Evolutionary conservation across 1,140 invertebrate genomes (phyloP), one percentile per base, ranked within the genome.

Genomic region (Heliconius nattereri): DNA sequence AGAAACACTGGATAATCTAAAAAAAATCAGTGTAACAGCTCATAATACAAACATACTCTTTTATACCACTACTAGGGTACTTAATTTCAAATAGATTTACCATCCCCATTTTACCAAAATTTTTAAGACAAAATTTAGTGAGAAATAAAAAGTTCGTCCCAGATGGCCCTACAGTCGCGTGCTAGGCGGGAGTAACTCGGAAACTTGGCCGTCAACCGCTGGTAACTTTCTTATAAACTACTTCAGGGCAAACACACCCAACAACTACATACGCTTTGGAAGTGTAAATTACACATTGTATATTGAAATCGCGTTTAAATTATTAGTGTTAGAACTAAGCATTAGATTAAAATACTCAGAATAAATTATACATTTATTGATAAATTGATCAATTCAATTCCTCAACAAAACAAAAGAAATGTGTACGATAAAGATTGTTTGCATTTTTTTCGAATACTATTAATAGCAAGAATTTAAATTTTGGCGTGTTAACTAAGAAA

Each of bases 151-250:
- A 72, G 66, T 79, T 72, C 75, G 73, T 81, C 73, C 81, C 80
- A 86, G 80, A 85, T 83, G 74, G 80, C 80, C 78, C 78, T 71
- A 79, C 81, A 82, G 85, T 81, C 84, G 81, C 85, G 78, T 87
- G 84, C 71, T 76, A 86, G 83, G 82, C 83, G 84, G 82, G 81
- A 76, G 78, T 80, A 81, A 85, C 83, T 86, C 77, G 78, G 72
- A 82, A 87, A 88, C 81, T 86, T 87, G 37, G 83, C 75, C 84
- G 81, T 84, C 75, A 80, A 40, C 52, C 57, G 49, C 75, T 75
- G 45, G 32, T 52, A 82, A 82, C 75, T 82, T 82, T 82, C 78
- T 80, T 80, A 77, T 72, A 73, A 81, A 79, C 81, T 80, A 73
- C 57, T 78, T 76, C 60, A 66, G 23, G 60, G 60, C 60, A 66